Conservation (phyloP, 2,888 invertebrate species). For the Platycheirus albimanus region DNA sequence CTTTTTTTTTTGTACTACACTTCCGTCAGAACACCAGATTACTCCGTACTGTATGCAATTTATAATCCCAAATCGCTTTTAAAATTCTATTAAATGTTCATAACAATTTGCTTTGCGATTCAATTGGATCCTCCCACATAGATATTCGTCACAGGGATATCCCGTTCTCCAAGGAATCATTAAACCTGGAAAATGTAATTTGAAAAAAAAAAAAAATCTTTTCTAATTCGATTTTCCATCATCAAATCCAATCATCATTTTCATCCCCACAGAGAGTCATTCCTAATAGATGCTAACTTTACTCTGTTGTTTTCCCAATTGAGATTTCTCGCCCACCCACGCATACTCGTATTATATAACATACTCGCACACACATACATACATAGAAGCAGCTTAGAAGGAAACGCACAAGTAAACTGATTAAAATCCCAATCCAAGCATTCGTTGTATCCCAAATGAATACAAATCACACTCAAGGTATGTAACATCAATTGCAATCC, state of each 20-base stretch:
- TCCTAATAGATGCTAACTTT: background rate
- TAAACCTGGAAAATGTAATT: constrained; percentile 20
- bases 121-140: too few species aligned
- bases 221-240: constrained; percentile 53
- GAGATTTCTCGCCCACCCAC: constrained; percentile 6
- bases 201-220: constrained; percentile 12
- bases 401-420: constrained; percentile 61
- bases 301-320: constrained; percentile 8
- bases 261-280: constrained; percentile 25
- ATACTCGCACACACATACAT: background rate
- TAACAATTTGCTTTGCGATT: too few species aligned
- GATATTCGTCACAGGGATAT: too few species aligned
- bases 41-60: too few species aligned
- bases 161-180: constrained; percentile 43
- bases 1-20: too few species aligned
- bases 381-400: too few species aligned
- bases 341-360: too few species aligned
- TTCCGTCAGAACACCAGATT: too few species aligned
- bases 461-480: constrained; percentile 48
- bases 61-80: too few species aligned
- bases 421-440: constrained; percentile 55
- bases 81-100: too few species aligned
- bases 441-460: constrained; percentile 50
- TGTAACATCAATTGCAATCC: constrained; percentile 72
- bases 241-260: constrained; percentile 55